These are phyloP conservation scores for Enteromius trimaculatus DNA, from an alignment of 2,797 vertebrate genomes.

Conservation along the genomic window DNA sequence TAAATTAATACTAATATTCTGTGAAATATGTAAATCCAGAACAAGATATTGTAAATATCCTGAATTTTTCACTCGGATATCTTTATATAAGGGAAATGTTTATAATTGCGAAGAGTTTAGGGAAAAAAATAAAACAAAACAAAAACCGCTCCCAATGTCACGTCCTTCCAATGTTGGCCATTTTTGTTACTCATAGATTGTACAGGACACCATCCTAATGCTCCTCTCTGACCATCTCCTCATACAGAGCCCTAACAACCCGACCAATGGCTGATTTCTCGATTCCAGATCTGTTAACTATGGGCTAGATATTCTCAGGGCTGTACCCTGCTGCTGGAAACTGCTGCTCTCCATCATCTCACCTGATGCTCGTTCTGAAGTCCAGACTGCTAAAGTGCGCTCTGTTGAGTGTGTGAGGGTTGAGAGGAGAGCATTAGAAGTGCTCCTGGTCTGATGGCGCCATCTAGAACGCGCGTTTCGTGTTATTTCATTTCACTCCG, in stretches of 20 bases:
- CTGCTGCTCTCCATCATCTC: constrained; percentile 54
- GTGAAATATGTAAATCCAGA: constrained; percentile 13
- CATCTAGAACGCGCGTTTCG: constrained; percentile 20
- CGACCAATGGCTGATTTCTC: constrained; percentile 34
- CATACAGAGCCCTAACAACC: constrained; percentile 20
- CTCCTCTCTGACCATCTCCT: not conserved
- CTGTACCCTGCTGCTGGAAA: constrained; percentile 54
- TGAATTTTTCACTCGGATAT: not conserved
- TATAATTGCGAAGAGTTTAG: not conserved
- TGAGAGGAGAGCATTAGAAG: constrained; percentile 28
- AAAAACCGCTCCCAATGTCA: not conserved
- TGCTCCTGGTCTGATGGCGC: not conserved
- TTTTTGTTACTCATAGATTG: not conserved
- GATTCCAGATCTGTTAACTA: constrained; percentile 14
- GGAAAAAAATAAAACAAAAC: not conserved
- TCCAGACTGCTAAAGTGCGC: constrained; percentile 22
- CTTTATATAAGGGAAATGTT: constrained; percentile 19
- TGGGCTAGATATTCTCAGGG: constrained; percentile 43
- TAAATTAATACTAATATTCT: not conserved
- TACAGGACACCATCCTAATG: constrained; percentile 9
- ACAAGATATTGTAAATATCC: constrained; percentile 4
- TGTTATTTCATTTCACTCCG: constrained; percentile 23
- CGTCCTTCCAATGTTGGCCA: not conserved
- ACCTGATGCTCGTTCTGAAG: constrained; percentile 15
- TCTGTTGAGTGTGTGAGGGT: not conserved